Evolutionary conservation across 2,797 vertebrate genomes (phyloP).

Genomic region (Molothrus ater): DNA sequence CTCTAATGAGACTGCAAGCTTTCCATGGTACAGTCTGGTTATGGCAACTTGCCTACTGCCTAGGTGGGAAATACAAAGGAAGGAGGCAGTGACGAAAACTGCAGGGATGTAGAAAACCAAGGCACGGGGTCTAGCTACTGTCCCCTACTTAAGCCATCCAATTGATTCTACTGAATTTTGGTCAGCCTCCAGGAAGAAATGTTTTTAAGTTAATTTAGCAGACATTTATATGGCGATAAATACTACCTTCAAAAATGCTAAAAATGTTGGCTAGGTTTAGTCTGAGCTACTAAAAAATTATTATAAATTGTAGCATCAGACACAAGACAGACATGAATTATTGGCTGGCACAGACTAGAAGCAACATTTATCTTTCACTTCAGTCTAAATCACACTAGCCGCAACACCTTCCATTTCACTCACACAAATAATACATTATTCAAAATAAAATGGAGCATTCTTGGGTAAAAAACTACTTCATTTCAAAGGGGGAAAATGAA

Average conservation of each 20-base stretch:
- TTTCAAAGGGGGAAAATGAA: slow-evolving; percentile 79
- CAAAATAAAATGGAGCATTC: slow-evolving; percentile 80
- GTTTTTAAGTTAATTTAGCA: slow-evolving; percentile 79
- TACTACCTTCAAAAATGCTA: slow-evolving; percentile 79
- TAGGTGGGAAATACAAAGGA: slow-evolving; percentile 65
- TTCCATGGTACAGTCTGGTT: slow-evolving; percentile 60
- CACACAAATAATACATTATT: slow-evolving; percentile 78
- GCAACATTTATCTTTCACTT: slow-evolving; percentile 79
- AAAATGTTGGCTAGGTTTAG: slow-evolving; percentile 80
- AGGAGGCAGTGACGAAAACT: slow-evolving; percentile 67
- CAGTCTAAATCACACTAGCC: slow-evolving; percentile 81
- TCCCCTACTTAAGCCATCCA: slow-evolving; percentile 76
- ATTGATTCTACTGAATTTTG: slow-evolving; percentile 79
- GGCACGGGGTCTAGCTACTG: slow-evolving; percentile 77
- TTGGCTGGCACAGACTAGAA: slow-evolving; percentile 79
- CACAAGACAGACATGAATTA: slow-evolving; percentile 81
- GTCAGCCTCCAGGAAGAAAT: slow-evolving; percentile 83
- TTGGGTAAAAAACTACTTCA: slow-evolving; percentile 81
- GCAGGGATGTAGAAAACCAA: slow-evolving; percentile 79
- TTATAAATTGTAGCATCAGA: slow-evolving; percentile 76
- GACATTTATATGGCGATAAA: slow-evolving; percentile 80
- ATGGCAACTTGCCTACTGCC: slow-evolving; percentile 72
- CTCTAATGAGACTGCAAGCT: slow-evolving; percentile 65
- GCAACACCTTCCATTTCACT: slow-evolving; percentile 85
- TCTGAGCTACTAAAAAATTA: slow-evolving; percentile 75